Evolutionary conservation across 1,140 invertebrate species (phyloP).

Genomic region (Piezodorus guildinii): DNA sequence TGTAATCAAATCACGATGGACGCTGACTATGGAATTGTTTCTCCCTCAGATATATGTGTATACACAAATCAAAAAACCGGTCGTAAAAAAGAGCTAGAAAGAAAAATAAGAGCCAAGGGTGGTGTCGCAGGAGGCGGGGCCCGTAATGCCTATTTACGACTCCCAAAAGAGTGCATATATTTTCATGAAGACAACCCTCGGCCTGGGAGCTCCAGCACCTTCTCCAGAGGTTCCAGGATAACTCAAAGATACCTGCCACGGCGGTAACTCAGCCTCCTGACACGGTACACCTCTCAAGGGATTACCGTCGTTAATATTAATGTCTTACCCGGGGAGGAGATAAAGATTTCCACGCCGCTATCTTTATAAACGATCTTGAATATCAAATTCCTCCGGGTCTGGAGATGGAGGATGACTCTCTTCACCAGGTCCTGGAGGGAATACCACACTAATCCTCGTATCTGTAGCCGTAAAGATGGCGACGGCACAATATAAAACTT

Average conservation of each 20-base stretch:
- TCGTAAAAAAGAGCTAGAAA: neutral
- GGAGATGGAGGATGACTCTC: neutral
- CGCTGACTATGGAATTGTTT: too few relatives aligned
- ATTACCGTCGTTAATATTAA: slow-evolving; percentile 4
- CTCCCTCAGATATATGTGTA: neutral
- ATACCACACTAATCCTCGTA: too few relatives aligned
- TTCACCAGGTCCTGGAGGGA: neutral
- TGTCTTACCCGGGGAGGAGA: neutral
- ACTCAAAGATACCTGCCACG: neutral
- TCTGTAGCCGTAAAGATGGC: too few relatives aligned
- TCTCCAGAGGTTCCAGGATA: neutral
- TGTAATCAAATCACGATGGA: too few relatives aligned
- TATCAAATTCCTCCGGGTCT: neutral
- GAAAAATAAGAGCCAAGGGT: neutral
- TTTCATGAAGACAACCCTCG: neutral
- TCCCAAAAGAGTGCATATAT: neutral
- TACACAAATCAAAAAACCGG: neutral
- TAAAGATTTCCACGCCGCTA: slow-evolving; percentile 7
- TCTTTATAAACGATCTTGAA: slow-evolving; percentile 9
- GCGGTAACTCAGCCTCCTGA: neutral
- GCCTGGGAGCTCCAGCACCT: neutral
- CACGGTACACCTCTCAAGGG: neutral
- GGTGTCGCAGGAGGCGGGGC: neutral
- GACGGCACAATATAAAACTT: too few relatives aligned
- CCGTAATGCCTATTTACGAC: neutral